Conservation (phyloP, 1,140 invertebrate species). For the Dermatophagoides farinae region DNA sequence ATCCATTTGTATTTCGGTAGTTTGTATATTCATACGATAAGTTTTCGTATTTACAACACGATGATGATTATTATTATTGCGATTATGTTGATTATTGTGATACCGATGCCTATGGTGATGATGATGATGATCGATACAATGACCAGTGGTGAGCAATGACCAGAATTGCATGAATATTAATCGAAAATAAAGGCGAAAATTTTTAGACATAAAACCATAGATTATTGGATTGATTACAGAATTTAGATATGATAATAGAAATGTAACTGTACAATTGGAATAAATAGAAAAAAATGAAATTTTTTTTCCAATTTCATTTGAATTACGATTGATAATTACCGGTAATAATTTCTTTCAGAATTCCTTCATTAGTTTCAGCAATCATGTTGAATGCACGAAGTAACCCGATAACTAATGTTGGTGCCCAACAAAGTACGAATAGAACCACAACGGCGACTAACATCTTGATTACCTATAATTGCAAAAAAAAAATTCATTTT, state of each 20-base stretch:
- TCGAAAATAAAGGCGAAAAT: constrained; percentile 43
- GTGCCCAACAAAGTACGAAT: constrained; percentile 45
- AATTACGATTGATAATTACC: not conserved
- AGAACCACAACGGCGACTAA: constrained; percentile 43
- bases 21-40: too few relatives aligned
- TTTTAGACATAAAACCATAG: constrained; percentile 59
- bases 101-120: not conserved
- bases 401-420: constrained; percentile 40
- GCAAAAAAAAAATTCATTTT: constrained; percentile 26
- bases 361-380: constrained; percentile 30
- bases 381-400: constrained; percentile 37
- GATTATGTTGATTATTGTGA: too few relatives aligned
- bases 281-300: not conserved
- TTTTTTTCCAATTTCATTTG: not conserved
- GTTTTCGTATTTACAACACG: too few relatives aligned
- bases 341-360: constrained; percentile 38
- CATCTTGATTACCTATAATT: constrained; percentile 41
- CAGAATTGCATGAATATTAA: constrained; percentile 28
- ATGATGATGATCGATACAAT: not conserved
- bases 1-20: too few relatives aligned
- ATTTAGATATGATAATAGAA: constrained; percentile 44
- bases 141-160: not conserved
- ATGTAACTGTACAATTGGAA: constrained; percentile 34
- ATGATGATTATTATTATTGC: too few relatives aligned
- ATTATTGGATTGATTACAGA: constrained; percentile 55